These are phyloP conservation scores for Karalla daura DNA, from an alignment of 2,797 vertebrate species.

Conservation along the genomic window DNA sequence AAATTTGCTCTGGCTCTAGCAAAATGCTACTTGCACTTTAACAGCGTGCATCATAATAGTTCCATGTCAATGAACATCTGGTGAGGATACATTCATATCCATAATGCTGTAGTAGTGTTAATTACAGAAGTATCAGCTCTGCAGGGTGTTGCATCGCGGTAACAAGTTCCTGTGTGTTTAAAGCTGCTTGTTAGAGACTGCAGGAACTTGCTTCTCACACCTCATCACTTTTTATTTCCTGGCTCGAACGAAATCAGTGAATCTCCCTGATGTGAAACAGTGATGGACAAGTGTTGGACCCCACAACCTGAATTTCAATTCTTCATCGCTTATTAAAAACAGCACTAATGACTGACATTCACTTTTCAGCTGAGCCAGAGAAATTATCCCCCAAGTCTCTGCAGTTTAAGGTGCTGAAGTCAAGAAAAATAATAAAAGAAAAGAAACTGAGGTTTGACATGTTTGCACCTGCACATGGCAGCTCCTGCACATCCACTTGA, in stretches of 20 bases:
- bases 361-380: not conserved
- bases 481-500: conserved; percentile 15
- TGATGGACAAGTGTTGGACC: not conserved
- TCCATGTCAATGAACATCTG: too few species aligned
- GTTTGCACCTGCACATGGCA: conserved; percentile 49
- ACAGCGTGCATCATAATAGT: too few species aligned
- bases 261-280: not conserved
- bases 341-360: not conserved
- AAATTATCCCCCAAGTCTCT: not conserved
- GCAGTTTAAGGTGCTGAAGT: not conserved
- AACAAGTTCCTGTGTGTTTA: not conserved
- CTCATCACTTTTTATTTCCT: not conserved
- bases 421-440: not conserved
- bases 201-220: not conserved
- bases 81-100: too few species aligned
- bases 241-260: not conserved
- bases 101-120: too few species aligned
- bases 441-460: conserved; percentile 38
- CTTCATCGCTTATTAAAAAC: not conserved
- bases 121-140: not conserved
- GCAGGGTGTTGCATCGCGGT: not conserved
- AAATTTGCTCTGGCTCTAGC: too few species aligned
- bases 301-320: not conserved
- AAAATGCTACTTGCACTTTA: too few species aligned
- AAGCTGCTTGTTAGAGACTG: not conserved